Base-by-base conservation (phyloP, 2,797 vertebrate genomes). In the Anguilla megastoma region DNA sequence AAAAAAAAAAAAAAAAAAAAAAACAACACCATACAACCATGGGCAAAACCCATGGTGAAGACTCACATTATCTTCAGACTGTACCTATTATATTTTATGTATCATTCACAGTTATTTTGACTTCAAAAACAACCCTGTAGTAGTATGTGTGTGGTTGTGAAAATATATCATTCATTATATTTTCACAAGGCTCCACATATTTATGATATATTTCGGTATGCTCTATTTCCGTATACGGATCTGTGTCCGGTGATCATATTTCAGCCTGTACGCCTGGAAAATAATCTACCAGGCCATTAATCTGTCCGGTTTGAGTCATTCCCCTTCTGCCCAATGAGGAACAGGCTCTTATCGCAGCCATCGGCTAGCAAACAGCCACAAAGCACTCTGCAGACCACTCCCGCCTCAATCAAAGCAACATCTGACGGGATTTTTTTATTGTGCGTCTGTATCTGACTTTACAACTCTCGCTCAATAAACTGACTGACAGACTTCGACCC, bases 341-440 rank as follows among this genome's bases (percentile, higher is more conserved):
- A 91, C 90, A 85, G 87, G 90, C 90, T 88, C 93, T 91, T 92
- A 92, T 94, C 92, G 85, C 30, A 33, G 86, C 21, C 9, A 90
- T 85, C 5, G 9, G 85, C 85, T 89, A 91, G 86, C 85, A 84
- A 86, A 92, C 91, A 91, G 33, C 50, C 83, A 27, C 30, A 27
- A 41, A 33, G 14, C 41, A 69, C 18, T 66, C 56, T 9, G 5
- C 36, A 27, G 89, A 36, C 90, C 90, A 36, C 90, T 88, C 91
- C 92, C 85, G 56, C 74, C 88, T 93, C 93, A 91, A 94, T 91
- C 92, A 89, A 92, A 94, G 93, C 14, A 30, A 74, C 82, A 30
- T 74, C 50, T 10, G 21, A 16, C 8, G 36, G 54, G 66, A 88
- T 88, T 79, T 82, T 79, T 79, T 88, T 88, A 88, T 50, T 79